These are phyloP conservation scores for Gortyna flavago DNA, from an alignment of 2,888 invertebrate species.

Conservation along the genomic window DNA sequence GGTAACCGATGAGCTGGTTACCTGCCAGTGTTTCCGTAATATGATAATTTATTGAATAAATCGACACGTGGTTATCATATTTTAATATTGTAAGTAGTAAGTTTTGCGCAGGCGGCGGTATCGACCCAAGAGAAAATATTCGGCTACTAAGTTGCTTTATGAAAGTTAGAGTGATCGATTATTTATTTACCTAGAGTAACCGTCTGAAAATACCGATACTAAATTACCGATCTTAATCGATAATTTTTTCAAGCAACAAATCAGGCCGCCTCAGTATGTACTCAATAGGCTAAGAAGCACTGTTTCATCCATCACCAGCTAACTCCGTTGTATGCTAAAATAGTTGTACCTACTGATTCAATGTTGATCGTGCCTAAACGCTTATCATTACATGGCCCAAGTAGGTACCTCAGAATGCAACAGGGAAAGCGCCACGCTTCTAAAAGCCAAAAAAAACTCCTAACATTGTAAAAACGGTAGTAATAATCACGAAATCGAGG, in stretches of 20 bases:
- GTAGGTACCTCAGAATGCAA: neutral
- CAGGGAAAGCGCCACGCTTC: conserved; percentile 17
- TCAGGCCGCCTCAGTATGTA: too few relatives aligned
- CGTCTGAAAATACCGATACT: too few relatives aligned
- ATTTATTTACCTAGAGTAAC: neutral
- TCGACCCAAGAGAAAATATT: neutral
- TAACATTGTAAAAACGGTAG: conserved; percentile 21
- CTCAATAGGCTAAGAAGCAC: too few relatives aligned
- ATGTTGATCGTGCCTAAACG: neutral
- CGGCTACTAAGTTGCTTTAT: neutral
- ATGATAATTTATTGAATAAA: conserved; percentile 15
- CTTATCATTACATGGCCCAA: conserved; percentile 11
- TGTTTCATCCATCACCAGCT: neutral
- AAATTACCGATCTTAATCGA: too few relatives aligned
- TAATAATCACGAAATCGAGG: conserved; percentile 34
- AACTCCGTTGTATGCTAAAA: neutral
- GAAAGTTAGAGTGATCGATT: neutral
- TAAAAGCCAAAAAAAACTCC: conserved; percentile 27
- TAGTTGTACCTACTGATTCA: neutral
- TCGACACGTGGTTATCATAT: conserved; percentile 11
- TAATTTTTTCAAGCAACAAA: neutral
- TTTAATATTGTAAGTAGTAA: neutral
- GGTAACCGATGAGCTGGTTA: conserved; percentile 18
- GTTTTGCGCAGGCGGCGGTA: neutral
- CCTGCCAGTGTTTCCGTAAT: conserved; percentile 29